A percentile compares a stretch with the other conserved stretches of the same genome.
Evolutionary conservation across 1,140 invertebrate species (phyloP).

Genomic region (Musca domestica): DNA sequence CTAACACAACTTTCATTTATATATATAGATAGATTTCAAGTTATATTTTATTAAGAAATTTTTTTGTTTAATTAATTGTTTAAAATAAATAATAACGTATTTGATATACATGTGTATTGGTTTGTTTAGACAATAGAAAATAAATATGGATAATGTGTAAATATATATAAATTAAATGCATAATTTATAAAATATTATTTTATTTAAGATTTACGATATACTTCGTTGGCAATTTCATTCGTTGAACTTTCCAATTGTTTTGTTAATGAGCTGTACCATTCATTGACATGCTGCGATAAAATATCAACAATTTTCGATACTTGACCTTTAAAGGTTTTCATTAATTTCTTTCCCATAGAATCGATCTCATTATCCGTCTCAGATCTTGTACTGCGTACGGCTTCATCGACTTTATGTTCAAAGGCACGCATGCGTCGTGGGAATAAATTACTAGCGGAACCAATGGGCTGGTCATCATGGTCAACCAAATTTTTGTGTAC

Average conservation of each 20-base stretch:
- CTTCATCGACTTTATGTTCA: constrained; percentile 8
- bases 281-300: constrained; percentile 42
- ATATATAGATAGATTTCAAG: too few relatives aligned
- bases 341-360: neutral
- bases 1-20: too few relatives aligned
- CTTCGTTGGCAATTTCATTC: neutral
- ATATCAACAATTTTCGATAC: constrained; percentile 42
- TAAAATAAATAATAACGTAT: neutral
- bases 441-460: constrained; percentile 31
- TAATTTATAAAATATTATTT: neutral
- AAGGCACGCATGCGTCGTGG: constrained; percentile 19
- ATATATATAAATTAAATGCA: constrained; percentile 7
- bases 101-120: neutral
- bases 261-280: constrained; percentile 46
- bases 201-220: neutral
- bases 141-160: neutral
- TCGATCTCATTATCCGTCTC: neutral
- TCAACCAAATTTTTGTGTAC: constrained; percentile 38
- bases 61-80: neutral
- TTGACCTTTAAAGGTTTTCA: constrained; percentile 38
- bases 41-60: too few relatives aligned
- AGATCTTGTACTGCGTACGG: neutral
- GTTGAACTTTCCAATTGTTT: constrained; percentile 34
- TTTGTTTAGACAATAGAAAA: neutral
- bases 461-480: constrained; percentile 33